Conservation (phyloP, 1,140 invertebrate species). For the Epicauta chinensis region DNA sequence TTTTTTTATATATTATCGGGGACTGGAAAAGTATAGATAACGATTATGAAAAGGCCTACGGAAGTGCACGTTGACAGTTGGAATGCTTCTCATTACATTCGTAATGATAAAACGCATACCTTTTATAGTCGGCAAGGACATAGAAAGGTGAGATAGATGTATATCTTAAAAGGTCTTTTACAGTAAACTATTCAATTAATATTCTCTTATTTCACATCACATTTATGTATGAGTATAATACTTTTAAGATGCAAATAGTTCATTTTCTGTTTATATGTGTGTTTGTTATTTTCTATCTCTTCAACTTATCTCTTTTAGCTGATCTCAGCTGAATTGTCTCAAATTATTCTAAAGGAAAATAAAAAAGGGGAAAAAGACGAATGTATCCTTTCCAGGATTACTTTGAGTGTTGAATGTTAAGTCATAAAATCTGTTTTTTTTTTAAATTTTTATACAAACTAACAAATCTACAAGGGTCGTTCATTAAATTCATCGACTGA, state of each 20-base stretch:
- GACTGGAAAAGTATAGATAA: neutral
- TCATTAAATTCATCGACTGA: too few species aligned
- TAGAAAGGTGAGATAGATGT: constrained; percentile 9
- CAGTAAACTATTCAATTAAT: constrained; percentile 12
- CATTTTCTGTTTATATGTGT: neutral
- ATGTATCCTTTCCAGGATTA: constrained; percentile 16
- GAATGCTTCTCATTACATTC: too few species aligned
- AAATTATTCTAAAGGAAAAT: constrained; percentile 7
- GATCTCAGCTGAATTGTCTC: constrained; percentile 11
- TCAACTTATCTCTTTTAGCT: constrained; percentile 11
- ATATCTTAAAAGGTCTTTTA: constrained; percentile 5
- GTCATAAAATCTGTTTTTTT: too few species aligned
- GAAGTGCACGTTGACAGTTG: constrained; percentile 3
- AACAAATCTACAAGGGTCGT: too few species aligned
- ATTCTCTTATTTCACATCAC: constrained; percentile 4
- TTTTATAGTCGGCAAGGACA: neutral
- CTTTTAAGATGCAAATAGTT: constrained; percentile 3
- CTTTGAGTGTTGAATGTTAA: constrained; percentile 15
- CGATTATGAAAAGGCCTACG: constrained; percentile 7
- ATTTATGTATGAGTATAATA: neutral
- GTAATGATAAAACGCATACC: neutral
- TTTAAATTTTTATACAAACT: too few species aligned
- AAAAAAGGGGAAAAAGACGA: constrained; percentile 11
- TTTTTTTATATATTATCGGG: too few species aligned
- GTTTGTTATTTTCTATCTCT: constrained; percentile 9